Conservation (phyloP, 2,888 invertebrate species). For the Griposia aprilina region DNA sequence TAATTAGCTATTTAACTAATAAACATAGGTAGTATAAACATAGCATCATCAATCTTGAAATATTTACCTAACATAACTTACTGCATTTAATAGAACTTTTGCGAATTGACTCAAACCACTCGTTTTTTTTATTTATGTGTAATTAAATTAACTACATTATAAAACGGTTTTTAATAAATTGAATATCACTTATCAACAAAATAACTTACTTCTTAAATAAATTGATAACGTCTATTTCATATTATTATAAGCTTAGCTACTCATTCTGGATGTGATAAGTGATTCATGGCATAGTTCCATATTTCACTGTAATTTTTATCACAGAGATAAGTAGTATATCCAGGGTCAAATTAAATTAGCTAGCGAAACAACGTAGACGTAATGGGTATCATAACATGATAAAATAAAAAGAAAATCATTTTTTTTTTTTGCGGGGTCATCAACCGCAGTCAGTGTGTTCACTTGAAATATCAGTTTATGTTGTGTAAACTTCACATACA, state of each 20-base stretch:
- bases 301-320: neutral
- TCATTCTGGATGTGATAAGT: conserved; percentile 16
- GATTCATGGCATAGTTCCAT: neutral
- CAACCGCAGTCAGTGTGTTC: too few species aligned
- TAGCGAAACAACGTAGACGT: too few species aligned
- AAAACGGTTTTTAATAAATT: neutral
- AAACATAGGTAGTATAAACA: too few species aligned
- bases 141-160: neutral
- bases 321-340: conserved; percentile 1
- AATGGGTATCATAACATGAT: too few species aligned
- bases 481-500: too few species aligned
- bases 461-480: too few species aligned
- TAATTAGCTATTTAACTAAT: neutral
- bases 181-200: conserved; percentile 20
- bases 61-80: neutral
- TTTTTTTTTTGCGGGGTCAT: too few species aligned
- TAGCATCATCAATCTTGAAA: too few species aligned
- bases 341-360: too few species aligned
- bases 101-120: neutral
- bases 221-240: conserved; percentile 27
- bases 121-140: neutral
- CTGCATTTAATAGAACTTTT: neutral
- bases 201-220: conserved; percentile 2
- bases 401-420: too few species aligned
- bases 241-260: neutral